phyloP scores from a whole-genome alignment of 1,140 invertebrate species.

The Physella acuta region DNA sequence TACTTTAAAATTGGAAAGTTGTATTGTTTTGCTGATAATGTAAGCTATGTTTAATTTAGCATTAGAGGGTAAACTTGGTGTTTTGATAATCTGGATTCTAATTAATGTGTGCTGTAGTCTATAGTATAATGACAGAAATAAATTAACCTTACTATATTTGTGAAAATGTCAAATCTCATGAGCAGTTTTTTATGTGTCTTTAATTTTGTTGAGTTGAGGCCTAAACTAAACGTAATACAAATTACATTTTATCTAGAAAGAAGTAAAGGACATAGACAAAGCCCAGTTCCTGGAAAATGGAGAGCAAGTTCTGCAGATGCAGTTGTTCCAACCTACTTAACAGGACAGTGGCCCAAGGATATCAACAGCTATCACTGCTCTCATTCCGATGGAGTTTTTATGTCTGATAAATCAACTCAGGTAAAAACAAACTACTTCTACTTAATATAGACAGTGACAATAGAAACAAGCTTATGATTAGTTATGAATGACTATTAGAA shows the following conservation, averaged over 20 bases:
- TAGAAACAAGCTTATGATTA: too few relatives aligned
- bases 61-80: too few relatives aligned
- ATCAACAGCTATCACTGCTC: conserved; percentile 34
- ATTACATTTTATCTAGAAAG: conserved; percentile 37
- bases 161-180: conserved; percentile 2
- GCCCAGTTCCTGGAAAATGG: conserved; percentile 26
- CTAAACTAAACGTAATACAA: conserved; percentile 29
- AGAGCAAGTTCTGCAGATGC: conserved; percentile 42
- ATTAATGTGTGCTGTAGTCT: too few relatives aligned
- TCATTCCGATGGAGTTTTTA: conserved; percentile 35
- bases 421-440: too few relatives aligned
- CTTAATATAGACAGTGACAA: too few relatives aligned
- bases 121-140: too few relatives aligned
- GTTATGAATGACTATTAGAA: too few relatives aligned
- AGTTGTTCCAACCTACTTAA: conserved; percentile 35
- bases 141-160: too few relatives aligned
- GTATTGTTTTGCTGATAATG: too few relatives aligned
- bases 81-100: too few relatives aligned
- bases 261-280: conserved; percentile 30
- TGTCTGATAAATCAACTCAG: conserved; percentile 47
- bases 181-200: conserved; percentile 16
- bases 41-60: too few relatives aligned
- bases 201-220: conserved; percentile 30
- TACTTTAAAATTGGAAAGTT: too few relatives aligned
- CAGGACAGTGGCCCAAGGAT: conserved; percentile 46